A percentile compares a stretch with the other conserved stretches of the same genome.
Conservation (phyloP, 2,888 invertebrate species). For the Calameuta filiformis region DNA sequence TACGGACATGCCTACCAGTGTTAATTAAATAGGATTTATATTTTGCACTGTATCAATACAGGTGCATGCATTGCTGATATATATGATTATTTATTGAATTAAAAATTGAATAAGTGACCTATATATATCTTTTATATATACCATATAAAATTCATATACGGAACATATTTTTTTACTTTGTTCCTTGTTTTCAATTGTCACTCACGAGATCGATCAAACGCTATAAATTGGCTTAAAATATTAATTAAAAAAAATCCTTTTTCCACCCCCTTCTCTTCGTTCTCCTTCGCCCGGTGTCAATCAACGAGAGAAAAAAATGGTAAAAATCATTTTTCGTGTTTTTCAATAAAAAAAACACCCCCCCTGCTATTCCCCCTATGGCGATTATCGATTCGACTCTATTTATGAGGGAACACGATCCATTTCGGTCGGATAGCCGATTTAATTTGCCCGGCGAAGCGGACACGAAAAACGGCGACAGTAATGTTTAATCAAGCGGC, state of each 20-base stretch:
- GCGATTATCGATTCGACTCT: not conserved
- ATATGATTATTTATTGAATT: conserved; percentile 30
- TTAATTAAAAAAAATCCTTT: not conserved
- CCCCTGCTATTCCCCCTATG: not conserved
- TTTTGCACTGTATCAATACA: conserved; percentile 16
- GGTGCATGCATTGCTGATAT: not conserved
- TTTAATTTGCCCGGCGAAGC: conserved; percentile 38
- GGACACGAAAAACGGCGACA: conserved; percentile 35
- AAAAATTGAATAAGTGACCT: conserved; percentile 26
- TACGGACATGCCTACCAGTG: conserved; percentile 36
- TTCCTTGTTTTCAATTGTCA: conserved; percentile 16
- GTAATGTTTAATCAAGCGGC: conserved; percentile 29
- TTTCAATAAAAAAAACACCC: not conserved
- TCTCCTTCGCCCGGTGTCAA: not conserved
- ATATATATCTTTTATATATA: not conserved
- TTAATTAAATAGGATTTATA: conserved; percentile 49
- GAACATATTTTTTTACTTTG: not conserved
- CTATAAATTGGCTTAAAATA: not conserved
- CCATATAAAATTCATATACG: not conserved
- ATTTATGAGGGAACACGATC: conserved; percentile 25
- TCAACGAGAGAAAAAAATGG: not conserved
- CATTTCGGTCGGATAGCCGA: conserved; percentile 35
- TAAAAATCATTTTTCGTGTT: not conserved
- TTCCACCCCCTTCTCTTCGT: too few species aligned
- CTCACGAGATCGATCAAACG: not conserved